Conservation (phyloP, 1,140 invertebrate genomes). For the Pseudoatta argentina region DNA sequence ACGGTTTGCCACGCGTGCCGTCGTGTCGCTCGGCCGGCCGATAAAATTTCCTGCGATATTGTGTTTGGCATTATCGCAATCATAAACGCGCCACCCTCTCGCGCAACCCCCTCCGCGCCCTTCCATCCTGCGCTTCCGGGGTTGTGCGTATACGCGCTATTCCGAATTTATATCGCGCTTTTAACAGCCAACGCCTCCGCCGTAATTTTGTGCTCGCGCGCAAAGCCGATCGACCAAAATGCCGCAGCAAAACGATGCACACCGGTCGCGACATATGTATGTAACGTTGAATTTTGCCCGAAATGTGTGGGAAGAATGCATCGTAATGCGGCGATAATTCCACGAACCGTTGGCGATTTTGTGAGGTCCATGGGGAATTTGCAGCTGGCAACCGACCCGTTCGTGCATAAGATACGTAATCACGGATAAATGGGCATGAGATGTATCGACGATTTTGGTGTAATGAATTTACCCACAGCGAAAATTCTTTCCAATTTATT, state of each 20-base stretch:
- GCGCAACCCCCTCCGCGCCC: background rate
- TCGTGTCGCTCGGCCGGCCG: slow-evolving; percentile 64
- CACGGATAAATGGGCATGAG: slow-evolving; percentile 30
- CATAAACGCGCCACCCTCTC: slow-evolving; percentile 65
- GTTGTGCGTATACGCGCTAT: slow-evolving; percentile 33
- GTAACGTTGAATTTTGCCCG: slow-evolving; percentile 65
- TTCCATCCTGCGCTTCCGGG: slow-evolving; percentile 10
- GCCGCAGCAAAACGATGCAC: slow-evolving; percentile 56
- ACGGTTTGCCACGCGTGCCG: slow-evolving; percentile 69
- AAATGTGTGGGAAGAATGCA: slow-evolving; percentile 72
- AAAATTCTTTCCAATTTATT: background rate
- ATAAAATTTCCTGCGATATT: slow-evolving; percentile 78
- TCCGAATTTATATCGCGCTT: slow-evolving; percentile 77
- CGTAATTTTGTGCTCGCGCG: slow-evolving; percentile 68
- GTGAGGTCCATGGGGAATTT: slow-evolving; percentile 65
- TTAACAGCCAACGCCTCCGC: slow-evolving; percentile 72
- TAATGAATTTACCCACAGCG: slow-evolving; percentile 18
- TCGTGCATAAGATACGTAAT: slow-evolving; percentile 59
- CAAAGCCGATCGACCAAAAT: slow-evolving; percentile 66
- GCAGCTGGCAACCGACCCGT: slow-evolving; percentile 1
- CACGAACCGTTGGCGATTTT: slow-evolving; percentile 68
- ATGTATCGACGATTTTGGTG: slow-evolving; percentile 34
- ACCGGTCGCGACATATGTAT: slow-evolving; percentile 65
- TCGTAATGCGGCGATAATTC: slow-evolving; percentile 68
- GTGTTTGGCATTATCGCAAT: slow-evolving; percentile 79